Conservation (phyloP, 2,797 vertebrate species). For the Psittacula derbiana region DNA sequence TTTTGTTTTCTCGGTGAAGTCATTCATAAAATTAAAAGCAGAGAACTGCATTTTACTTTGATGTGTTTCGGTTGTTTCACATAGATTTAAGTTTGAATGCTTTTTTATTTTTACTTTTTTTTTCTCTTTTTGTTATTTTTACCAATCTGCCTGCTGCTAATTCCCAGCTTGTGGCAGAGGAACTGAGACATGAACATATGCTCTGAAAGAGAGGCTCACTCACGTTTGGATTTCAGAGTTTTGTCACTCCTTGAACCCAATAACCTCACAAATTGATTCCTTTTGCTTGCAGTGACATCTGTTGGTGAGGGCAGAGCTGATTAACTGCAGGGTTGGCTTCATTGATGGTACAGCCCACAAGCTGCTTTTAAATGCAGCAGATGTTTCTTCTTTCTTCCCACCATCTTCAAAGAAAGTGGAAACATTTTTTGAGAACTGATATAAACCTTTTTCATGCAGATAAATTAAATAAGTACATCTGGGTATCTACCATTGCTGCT, state of each 20-base stretch:
- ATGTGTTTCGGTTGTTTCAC: conserved; percentile 20
- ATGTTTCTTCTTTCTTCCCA: not conserved
- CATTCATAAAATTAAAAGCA: conserved; percentile 55
- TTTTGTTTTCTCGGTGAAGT: conserved; percentile 31
- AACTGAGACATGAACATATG: conserved; percentile 17
- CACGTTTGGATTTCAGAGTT: not conserved
- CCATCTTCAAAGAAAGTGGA: not conserved
- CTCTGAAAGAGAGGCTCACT: not conserved
- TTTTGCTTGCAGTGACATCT: conserved; percentile 58
- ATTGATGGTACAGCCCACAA: not conserved
- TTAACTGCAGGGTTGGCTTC: not conserved
- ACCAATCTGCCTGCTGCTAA: conserved; percentile 45
- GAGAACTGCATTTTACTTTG: not conserved
- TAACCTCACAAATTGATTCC: conserved; percentile 34
- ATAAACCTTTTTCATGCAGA: not conserved
- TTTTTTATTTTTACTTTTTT: not conserved
- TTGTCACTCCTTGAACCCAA: not conserved
- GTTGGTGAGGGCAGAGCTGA: conserved; percentile 37
- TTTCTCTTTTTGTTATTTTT: conserved; percentile 20
- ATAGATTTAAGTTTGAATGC: not conserved
- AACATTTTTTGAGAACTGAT: not conserved
- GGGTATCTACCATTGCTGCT: not conserved
- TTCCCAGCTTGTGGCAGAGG: conserved; percentile 42
- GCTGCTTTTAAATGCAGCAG: not conserved
- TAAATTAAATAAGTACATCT: not conserved